Base-by-base conservation (phyloP, 2,888 invertebrate species). In the Drosophila greeni region DNA sequence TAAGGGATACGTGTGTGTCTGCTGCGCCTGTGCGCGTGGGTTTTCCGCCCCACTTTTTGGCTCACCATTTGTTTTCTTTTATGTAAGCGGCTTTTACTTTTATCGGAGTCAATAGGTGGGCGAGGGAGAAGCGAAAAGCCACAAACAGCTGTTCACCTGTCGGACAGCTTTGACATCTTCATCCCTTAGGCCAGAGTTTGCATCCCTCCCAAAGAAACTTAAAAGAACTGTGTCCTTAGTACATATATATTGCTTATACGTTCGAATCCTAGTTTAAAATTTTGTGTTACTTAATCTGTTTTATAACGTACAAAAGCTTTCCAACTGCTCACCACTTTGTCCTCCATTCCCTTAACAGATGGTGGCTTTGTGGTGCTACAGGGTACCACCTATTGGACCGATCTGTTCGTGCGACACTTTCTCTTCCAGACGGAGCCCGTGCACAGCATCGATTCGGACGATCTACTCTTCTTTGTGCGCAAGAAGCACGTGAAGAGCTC, bases 361-460 rank as follows among this genome's bases (percentile, higher is more conserved):
- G 94, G 94, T 29, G 96, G 96, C 45, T 97, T 97, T 90, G 97
- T 97, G 73, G 93, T 97, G 89, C 92, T 97, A 16, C 95, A 96
- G 90, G 96, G 96, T 37, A 96, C 95, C 65, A 96, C 96, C 4
- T 97, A 97, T 87, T 98, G 98, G 97, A 97, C 97, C 54, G 96
- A 97, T 89, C 91, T 98, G 76, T 98, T 98, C 90, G 96, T 97
- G 73, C 92, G 96, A 14, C 96, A 97, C 90, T 98, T 98, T 89
- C 91, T 97, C 54, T 97, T 97, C 87, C 95, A 95, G 91, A 93
- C 94, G 73, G 96, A 95, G 87, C 93, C 93, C 70, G 87, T 87
- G 56, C 87, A 87, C 56, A 94, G 95, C 71, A 96, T 96, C 82
- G 96, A 97, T 89, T 94, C 95, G 80, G 98, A 98, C 90, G 98